Evolutionary conservation across 2,888 invertebrate species (phyloP).

Genomic region (Metacarcinus magister): DNA sequence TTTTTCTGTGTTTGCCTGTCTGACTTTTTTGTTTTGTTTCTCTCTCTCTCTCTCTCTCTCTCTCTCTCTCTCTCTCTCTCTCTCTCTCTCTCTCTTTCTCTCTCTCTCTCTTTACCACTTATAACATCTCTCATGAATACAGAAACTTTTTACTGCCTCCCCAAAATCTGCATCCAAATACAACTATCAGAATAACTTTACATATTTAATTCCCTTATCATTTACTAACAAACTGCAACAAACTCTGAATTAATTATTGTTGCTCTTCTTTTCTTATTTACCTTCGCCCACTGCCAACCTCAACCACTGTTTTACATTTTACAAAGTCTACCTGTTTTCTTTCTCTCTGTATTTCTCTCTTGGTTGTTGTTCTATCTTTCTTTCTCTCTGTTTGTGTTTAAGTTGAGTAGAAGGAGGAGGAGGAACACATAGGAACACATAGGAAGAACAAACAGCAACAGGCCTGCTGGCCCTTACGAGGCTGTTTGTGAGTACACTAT

Average conservation of each 20-base stretch:
- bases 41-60: constrained; percentile 33
- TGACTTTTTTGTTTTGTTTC: too few relatives aligned
- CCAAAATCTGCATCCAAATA: background rate
- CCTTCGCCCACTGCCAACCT: too few relatives aligned
- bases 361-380: background rate
- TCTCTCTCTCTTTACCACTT: background rate
- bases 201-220: background rate
- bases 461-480: too few relatives aligned
- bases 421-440: too few relatives aligned
- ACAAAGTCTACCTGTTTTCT: background rate
- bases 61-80: constrained; percentile 39
- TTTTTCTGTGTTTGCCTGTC: background rate
- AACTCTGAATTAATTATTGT: background rate
- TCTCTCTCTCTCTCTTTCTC: constrained; percentile 39
- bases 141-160: background rate
- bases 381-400: background rate
- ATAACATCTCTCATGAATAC: too few relatives aligned
- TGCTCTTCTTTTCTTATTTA: background rate
- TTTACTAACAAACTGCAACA: too few relatives aligned
- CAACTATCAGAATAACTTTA: background rate
- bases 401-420: too few relatives aligned
- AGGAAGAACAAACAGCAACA: too few relatives aligned
- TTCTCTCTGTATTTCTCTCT: background rate
- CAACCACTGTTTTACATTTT: too few relatives aligned
- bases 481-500: too few relatives aligned